Base-by-base conservation (phyloP, 37 sponge, comb jelly and placozoan species). In the Chondrosia reniformis region DNA sequence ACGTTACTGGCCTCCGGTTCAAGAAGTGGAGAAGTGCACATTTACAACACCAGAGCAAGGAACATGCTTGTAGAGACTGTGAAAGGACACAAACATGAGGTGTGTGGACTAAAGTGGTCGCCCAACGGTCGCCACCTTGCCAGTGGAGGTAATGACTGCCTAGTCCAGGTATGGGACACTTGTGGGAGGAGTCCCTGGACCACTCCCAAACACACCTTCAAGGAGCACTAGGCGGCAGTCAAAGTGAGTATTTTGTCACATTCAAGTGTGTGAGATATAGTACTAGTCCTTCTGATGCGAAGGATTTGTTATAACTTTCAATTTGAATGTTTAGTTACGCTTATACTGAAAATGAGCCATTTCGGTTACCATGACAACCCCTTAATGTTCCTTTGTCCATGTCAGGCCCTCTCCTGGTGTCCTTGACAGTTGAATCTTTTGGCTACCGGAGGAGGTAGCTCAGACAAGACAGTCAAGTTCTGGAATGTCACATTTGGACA, bases 21-120 rank as follows among this genome's bases (percentile, higher is more conserved):
- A 27, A 79, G 85, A 57, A 56, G 62, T 28, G 94, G 97, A 0
- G 55, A 63, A 43, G 88, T 97, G 52, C 89, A 91, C 45, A 84
- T 89, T 67, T 86, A 94, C 37, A 94, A 97, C 71, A 81, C 85
- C n/a, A 73, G 97, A 32, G 78, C 89, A 8, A 69, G 76, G 19
- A 63, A 85, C 71, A 80, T 74, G 45, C 28, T 74, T 0, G 52
- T 38, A 33, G 55, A 75, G 28, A 33, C 72, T 21, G 63, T 85
- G 25, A 65, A 55, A 31, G 87, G 84, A 17, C 94, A 97, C 82
- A 42, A 46, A 1, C 75, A 92, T 45, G 97, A 88, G 40, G 94
- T 97, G 33, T 97, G 97, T 82, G 97, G 97, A 8, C 86, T 97
- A 19, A 75, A 82, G 49, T 97, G 95, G 92, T 91, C 92, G 24